Percentiles rank a stretch among this genome's conserved stretches.
Evolutionary conservation across 2,113 vertebrate species (phyloP).

Genomic region (Python bivittatus): DNA sequence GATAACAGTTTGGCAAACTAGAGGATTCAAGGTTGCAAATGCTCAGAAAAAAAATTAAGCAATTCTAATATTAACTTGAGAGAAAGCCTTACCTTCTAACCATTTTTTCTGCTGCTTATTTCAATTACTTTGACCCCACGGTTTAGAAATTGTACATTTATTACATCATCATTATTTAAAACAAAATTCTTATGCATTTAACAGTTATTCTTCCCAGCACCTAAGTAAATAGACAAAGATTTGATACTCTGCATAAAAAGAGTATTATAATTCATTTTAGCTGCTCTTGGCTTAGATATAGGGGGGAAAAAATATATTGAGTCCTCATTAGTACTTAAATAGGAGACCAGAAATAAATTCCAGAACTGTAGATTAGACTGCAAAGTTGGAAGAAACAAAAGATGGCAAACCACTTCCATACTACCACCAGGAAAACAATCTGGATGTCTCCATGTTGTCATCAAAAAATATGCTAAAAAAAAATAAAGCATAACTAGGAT

Average conservation of each 20-base stretch:
- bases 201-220: background rate
- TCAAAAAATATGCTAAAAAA: background rate
- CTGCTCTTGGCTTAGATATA: background rate
- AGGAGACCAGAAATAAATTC: background rate
- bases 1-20: slow-evolving; percentile 21
- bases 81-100: slow-evolving; percentile 4
- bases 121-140: background rate
- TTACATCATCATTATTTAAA: background rate
- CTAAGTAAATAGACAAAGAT: background rate
- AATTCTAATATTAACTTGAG: background rate
- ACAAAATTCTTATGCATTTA: slow-evolving; percentile 3
- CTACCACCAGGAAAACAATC: background rate
- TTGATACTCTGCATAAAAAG: background rate
- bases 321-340: background rate
- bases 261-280: background rate
- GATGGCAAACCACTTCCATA: too few relatives aligned
- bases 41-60: slow-evolving; percentile 10
- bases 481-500: background rate
- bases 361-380: background rate
- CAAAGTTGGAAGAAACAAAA: background rate
- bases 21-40: slow-evolving; percentile 27
- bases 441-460: background rate
- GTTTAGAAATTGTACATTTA: background rate
- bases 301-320: background rate
- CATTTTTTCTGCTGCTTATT: slow-evolving; percentile 10